Evolutionary conservation across 1,140 invertebrate species (phyloP).

Genomic region (Thalassaphorura encarpata): DNA sequence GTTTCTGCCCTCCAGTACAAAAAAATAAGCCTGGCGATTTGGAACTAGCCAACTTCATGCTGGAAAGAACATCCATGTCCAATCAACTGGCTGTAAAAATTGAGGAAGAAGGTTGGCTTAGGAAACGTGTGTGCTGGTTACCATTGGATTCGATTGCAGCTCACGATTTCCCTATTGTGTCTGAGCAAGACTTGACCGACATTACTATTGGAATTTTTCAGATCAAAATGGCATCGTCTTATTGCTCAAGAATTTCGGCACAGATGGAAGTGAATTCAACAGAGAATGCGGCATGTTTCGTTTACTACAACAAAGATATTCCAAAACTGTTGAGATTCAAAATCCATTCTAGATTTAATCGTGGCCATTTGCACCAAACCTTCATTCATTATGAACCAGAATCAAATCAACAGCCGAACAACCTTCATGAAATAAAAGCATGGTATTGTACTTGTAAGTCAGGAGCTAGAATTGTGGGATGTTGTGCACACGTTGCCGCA

Average conservation of each 20-base stretch:
- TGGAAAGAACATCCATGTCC: neutral
- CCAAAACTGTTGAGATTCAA: neutral
- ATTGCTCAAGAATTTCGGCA: neutral
- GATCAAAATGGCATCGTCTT: slow-evolving; percentile 2
- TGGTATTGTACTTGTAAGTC: slow-evolving; percentile 16
- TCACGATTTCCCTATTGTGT: slow-evolving; percentile 10
- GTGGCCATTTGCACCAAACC: neutral
- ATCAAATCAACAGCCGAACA: no score
- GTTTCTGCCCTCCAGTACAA: neutral
- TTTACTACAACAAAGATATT: neutral
- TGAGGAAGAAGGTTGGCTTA: neutral
- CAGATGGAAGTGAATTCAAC: neutral
- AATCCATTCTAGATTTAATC: neutral
- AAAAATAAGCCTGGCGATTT: neutral
- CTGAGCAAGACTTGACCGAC: slow-evolving; percentile 6
- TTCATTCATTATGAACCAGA: neutral
- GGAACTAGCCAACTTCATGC: neutral
- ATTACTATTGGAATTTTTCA: slow-evolving; percentile 20
- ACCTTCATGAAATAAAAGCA: no score
- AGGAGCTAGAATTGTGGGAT: slow-evolving; percentile 7
- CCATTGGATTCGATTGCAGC: neutral
- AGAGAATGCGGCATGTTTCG: neutral
- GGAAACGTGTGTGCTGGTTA: neutral
- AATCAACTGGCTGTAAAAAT: neutral
- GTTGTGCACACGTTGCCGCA: slow-evolving; percentile 5